Base-by-base conservation (phyloP, 2,888 invertebrate species). In the Hecatera dysodea region DNA sequence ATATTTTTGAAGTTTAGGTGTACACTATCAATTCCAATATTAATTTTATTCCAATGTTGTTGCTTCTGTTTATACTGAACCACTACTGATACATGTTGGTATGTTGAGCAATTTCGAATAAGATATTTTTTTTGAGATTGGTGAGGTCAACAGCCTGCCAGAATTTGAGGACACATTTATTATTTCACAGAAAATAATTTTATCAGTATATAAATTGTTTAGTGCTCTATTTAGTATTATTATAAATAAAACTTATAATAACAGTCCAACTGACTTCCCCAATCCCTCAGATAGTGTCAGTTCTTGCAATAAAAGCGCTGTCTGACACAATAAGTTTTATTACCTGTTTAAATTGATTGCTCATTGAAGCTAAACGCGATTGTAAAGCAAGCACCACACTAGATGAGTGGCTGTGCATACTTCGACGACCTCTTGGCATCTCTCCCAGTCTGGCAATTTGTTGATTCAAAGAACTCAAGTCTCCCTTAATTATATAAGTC, bases 401-500 rank as follows among this genome's bases (percentile, higher is more conserved):
- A 59, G 98, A 98, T 69, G 98, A 98, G 96, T 99, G 98, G 81
- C 98, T 98, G 85, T 98, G 97, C 93, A 99, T 97, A 93, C 99
- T 99, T 79, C 97, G 96, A 87, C 98, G 98, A 71, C 97, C 97
- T 88, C 97, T 97, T 0, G 98, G 98, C 90, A 98, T 97, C 88
- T 98, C 98, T 89, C 98, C 98, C 57, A 98, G 94, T 88, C 98
- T 97, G n/a, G 99, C 99, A 89, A 99, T 99, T 96, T 99, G 99
- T 90, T 99, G 98, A 95, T 99, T 99, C 80, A 99, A 96, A 84
- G 98, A 98, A 91, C 98, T 98, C 78, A 99, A 97, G 93, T 99
- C 99, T 80, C 99, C 98, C 95, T 99, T 99, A 72, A 99, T 99
- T 71, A 99, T 99, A 89, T 98, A 99, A 1, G 99, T 99, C 70